These are phyloP conservation scores for Setipinna tenuifilis DNA, from an alignment of 2,797 vertebrate species.

Conservation along the genomic window DNA sequence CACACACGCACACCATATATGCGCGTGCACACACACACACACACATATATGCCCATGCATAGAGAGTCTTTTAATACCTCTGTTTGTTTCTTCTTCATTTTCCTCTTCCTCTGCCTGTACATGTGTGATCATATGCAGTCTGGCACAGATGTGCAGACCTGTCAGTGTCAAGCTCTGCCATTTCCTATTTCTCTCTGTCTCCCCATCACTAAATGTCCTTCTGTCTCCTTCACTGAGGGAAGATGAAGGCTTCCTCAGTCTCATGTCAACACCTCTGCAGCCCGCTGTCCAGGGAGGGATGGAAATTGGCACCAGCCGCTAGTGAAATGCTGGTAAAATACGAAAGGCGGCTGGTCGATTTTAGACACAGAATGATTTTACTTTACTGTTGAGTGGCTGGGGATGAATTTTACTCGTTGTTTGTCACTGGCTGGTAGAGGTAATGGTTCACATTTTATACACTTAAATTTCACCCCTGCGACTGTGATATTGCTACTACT, in stretches of 20 bases:
- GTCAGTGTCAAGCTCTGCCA: neutral
- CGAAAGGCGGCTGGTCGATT: too few relatives aligned
- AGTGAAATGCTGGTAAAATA: too few relatives aligned
- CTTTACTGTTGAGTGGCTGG: too few relatives aligned
- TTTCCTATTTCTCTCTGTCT: neutral
- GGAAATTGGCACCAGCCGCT: too few relatives aligned
- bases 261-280: neutral
- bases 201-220: neutral
- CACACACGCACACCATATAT: neutral
- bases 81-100: slow-evolving; percentile 5
- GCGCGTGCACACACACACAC: neutral
- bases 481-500: too few relatives aligned
- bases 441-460: too few relatives aligned
- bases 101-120: neutral
- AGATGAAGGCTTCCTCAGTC: neutral
- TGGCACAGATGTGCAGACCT: neutral
- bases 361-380: too few relatives aligned
- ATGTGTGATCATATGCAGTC: neutral
- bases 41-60: neutral
- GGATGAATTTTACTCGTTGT: too few relatives aligned
- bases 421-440: too few relatives aligned
- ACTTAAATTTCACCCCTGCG: too few relatives aligned
- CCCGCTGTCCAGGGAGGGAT: neutral
- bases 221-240: neutral
- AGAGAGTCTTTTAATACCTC: neutral